phyloP scores from a whole-genome alignment of 2,888 invertebrate genomes.

The Cylindroiulus punctatus region DNA sequence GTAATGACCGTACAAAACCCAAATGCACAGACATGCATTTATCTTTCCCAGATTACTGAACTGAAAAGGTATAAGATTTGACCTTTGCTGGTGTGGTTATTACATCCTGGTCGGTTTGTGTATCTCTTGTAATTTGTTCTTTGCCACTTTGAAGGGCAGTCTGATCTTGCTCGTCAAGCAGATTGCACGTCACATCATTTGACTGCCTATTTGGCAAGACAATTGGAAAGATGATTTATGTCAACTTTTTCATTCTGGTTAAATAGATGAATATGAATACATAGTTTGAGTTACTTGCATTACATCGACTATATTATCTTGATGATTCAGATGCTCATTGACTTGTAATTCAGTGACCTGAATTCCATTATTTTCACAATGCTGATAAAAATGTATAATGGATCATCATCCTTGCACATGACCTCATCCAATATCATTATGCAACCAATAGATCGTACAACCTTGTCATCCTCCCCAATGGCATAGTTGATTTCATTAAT shows the following conservation, averaged over 20 bases:
- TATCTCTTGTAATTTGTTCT: background rate
- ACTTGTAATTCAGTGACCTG: background rate
- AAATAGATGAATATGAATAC: background rate
- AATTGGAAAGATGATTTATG: background rate
- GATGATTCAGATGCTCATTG: background rate
- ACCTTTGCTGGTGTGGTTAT: no score
- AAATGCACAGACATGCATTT: background rate
- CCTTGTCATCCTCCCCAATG: background rate
- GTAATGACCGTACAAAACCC: background rate
- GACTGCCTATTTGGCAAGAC: background rate
- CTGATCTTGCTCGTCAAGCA: background rate
- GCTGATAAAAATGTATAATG: background rate
- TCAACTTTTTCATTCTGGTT: background rate
- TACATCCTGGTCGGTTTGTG: background rate
- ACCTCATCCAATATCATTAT: background rate
- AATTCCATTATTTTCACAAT: background rate
- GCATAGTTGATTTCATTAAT: background rate
- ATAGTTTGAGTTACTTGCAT: background rate
- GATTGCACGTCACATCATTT: background rate
- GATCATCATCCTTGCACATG: background rate
- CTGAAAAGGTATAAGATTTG: no score
- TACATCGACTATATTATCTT: background rate
- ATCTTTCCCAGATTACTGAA: no score
- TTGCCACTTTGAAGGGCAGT: background rate
- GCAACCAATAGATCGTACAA: background rate